phyloP scores from a whole-genome alignment of 2,888 invertebrate species.

The Neoascia interrupta region DNA sequence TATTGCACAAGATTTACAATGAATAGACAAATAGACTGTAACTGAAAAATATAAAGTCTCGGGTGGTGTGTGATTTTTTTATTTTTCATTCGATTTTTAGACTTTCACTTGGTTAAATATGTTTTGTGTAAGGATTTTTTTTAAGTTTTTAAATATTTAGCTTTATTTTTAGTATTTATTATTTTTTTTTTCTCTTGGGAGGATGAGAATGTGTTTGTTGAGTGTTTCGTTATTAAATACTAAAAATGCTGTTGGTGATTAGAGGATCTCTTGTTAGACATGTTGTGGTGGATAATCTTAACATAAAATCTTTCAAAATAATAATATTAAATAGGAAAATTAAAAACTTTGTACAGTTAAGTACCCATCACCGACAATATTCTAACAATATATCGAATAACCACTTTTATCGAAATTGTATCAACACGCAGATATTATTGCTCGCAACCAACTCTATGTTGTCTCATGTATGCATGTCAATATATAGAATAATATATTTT shows the following conservation, averaged over 20 bases:
- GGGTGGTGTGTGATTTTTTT: conserved; percentile 69
- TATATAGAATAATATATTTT: conserved; percentile 53
- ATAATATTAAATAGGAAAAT: neutral
- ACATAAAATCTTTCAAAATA: neutral
- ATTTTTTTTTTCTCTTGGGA: conserved; percentile 35
- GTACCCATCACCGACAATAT: conserved; percentile 47
- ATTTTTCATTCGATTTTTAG: conserved; percentile 59
- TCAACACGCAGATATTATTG: conserved; percentile 80
- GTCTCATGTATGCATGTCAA: conserved; percentile 42
- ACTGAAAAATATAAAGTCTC: conserved; percentile 76
- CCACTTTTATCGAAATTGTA: conserved; percentile 77
- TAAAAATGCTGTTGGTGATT: conserved; percentile 67
- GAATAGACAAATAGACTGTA: conserved; percentile 80
- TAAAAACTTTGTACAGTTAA: neutral
- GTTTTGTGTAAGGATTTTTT: conserved; percentile 58
- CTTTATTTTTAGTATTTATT: conserved; percentile 67
- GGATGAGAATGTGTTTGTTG: conserved; percentile 22
- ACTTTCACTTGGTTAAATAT: conserved; percentile 59
- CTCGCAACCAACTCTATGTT: conserved; percentile 78
- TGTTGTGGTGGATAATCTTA: conserved; percentile 48
- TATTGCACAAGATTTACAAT: conserved; percentile 80
- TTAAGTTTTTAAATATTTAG: conserved; percentile 48
- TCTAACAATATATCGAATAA: conserved; percentile 77
- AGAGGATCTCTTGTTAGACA: conserved; percentile 64
- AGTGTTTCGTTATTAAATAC: conserved; percentile 60